These are phyloP conservation scores for Clarias pachynema DNA, from an alignment of 2,797 vertebrate genomes.

Conservation along the genomic window DNA sequence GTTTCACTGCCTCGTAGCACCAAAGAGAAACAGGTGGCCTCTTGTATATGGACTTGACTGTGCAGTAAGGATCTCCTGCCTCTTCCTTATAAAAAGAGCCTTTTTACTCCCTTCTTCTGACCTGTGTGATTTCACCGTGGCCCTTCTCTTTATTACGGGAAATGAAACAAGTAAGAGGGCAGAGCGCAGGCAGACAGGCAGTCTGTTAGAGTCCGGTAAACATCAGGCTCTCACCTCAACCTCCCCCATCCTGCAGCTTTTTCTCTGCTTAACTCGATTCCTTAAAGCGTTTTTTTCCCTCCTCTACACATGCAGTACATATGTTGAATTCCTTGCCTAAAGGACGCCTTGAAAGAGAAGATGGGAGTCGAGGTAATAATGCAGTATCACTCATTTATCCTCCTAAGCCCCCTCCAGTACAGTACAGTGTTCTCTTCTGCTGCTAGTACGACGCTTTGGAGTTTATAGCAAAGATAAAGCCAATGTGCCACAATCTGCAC, in stretches of 20 bases:
- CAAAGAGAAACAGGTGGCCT: conserved; percentile 65
- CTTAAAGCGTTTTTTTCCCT: conserved; percentile 18
- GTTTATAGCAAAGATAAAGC: not conserved
- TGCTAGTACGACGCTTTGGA: not conserved
- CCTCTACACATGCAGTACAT: conserved; percentile 39
- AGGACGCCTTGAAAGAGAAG: conserved; percentile 64
- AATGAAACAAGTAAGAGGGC: conserved; percentile 4
- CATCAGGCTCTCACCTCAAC: not conserved
- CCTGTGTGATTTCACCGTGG: conserved; percentile 15
- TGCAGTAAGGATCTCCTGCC: conserved; percentile 41
- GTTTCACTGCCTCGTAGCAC: conserved; percentile 60
- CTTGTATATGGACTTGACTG: conserved; percentile 50
- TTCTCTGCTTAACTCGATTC: not conserved
- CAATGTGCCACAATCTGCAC: not conserved
- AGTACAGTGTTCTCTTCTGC: conserved; percentile 12
- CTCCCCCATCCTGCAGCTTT: not conserved
- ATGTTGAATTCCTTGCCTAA: conserved; percentile 42
- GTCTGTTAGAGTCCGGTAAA: not conserved
- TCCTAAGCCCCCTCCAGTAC: not conserved
- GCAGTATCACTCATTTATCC: conserved; percentile 45
- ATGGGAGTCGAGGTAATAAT: conserved; percentile 55
- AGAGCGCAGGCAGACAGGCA: not conserved
- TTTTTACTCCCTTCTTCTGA: conserved; percentile 63
- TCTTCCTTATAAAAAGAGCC: conserved; percentile 63
- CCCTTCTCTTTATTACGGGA: conserved; percentile 16